Percentiles rank a stretch among this genome's conserved stretches.
Conservation (phyloP, 2,113 vertebrate genomes). For the Callionymus lyra region DNA sequence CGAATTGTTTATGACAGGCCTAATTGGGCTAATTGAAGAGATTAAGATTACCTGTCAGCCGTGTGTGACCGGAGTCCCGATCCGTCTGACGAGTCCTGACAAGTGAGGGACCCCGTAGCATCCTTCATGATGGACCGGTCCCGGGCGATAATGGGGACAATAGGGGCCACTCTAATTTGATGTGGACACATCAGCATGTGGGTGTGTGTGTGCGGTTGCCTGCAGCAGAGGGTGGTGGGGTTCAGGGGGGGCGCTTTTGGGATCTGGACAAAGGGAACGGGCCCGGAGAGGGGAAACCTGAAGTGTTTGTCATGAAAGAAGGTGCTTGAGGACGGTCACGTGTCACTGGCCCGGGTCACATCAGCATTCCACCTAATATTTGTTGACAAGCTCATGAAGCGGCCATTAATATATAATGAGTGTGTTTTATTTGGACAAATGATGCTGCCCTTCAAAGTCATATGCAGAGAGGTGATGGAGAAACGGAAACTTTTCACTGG, state of each 20-base stretch:
- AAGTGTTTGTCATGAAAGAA: constrained; percentile 88
- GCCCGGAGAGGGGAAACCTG: constrained; percentile 80
- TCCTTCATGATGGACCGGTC: constrained; percentile 94
- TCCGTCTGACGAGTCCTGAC: constrained; percentile 98
- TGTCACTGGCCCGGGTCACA: too few relatives aligned
- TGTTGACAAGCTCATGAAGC: too few relatives aligned
- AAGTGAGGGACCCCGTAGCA: constrained; percentile 96
- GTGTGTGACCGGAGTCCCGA: constrained; percentile 90
- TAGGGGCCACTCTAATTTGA: constrained; percentile 96
- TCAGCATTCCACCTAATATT: too few relatives aligned
- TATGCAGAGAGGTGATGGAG: too few relatives aligned
- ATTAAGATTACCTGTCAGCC: constrained; percentile 99
- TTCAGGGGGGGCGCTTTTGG: constrained; percentile 92
- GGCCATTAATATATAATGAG: too few relatives aligned
- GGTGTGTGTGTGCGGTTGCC: constrained; percentile 39
- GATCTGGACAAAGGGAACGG: constrained; percentile 88
- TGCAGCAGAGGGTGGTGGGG: constrained; percentile 77
- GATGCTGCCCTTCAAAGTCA: too few relatives aligned
- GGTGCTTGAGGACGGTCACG: constrained; percentile 46
- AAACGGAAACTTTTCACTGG: too few relatives aligned
- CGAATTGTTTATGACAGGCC: constrained; percentile 99
- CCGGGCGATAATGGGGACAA: constrained; percentile 90
- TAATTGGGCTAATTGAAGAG: constrained; percentile 99
- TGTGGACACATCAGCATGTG: constrained; percentile 85
- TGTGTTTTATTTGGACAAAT: too few relatives aligned